These are phyloP conservation scores for Trematomus bernacchii DNA, from an alignment of 2,797 vertebrate genomes.

Conservation along the genomic window DNA sequence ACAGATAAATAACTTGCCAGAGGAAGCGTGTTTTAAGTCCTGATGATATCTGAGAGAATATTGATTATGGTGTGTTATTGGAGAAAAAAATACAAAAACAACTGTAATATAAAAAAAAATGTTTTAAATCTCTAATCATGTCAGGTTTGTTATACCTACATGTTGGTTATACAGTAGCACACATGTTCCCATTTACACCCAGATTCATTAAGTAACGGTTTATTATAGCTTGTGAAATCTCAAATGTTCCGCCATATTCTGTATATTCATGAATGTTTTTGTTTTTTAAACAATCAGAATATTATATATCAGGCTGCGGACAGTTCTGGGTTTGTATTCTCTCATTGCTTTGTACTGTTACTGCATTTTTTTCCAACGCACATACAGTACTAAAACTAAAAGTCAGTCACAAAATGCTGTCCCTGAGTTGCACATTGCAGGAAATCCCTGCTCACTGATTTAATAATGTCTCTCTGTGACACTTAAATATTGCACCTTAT, in stretches of 20 bases:
- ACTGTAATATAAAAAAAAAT: no score
- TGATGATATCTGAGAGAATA: conserved; percentile 44
- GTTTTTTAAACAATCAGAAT: not conserved
- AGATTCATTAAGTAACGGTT: not conserved
- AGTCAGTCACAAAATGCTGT: conserved; percentile 15
- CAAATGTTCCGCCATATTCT: conserved; percentile 11
- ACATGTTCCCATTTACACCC: not conserved
- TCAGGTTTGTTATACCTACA: not conserved
- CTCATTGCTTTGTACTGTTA: conserved; percentile 28
- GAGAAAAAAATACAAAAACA: conserved; percentile 15
- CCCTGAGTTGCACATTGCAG: not conserved
- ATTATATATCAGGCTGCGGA: conserved; percentile 9
- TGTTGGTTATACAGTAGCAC: no score
- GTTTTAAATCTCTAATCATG: not conserved
- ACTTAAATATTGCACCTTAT: not conserved
- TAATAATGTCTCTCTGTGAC: not conserved
- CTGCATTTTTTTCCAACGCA: conserved; percentile 19
- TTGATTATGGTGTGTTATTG: conserved; percentile 44
- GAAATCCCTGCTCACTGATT: not conserved
- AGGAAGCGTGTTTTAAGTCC: conserved; percentile 32
- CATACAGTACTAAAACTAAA: conserved; percentile 1
- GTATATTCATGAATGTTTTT: not conserved
- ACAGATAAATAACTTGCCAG: conserved; percentile 20
- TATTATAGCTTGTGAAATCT: not conserved
- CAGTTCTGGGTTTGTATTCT: conserved; percentile 21